These are phyloP conservation scores for Danio choprae DNA, from an alignment of 2,797 vertebrate genomes.

Conservation along the genomic window DNA sequence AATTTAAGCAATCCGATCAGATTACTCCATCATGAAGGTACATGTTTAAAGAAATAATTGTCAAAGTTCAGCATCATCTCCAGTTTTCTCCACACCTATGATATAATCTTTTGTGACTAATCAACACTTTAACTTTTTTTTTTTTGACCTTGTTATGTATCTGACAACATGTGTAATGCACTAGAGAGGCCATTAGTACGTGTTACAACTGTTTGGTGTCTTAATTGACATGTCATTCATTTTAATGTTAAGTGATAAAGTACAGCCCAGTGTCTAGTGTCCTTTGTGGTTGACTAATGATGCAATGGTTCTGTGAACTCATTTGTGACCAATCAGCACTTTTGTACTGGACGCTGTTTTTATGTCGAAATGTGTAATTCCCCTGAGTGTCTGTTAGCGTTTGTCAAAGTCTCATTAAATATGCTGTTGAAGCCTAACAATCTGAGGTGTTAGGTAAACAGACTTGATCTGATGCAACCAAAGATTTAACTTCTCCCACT, in stretches of 20 bases:
- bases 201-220: background rate
- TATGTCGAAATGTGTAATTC: background rate
- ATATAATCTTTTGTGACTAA: background rate
- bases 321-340: conserved; percentile 38
- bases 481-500: background rate
- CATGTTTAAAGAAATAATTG: background rate
- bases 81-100: background rate
- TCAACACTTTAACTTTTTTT: conserved; percentile 5
- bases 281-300: background rate
- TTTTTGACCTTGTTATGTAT: background rate
- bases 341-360: background rate
- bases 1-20: background rate
- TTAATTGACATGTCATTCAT: background rate
- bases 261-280: background rate
- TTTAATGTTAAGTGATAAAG: background rate
- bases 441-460: conserved; percentile 33
- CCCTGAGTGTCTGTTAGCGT: conserved; percentile 17
- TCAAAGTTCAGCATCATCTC: conserved; percentile 8
- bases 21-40: background rate
- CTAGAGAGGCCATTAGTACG: background rate
- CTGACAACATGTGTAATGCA: background rate
- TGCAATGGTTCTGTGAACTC: background rate
- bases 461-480: conserved; percentile 24
- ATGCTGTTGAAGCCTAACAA: conserved; percentile 16
- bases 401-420: conserved; percentile 18